These are phyloP conservation scores for Selene dorsalis DNA, from an alignment of 2,797 vertebrate species.

Conservation along the genomic window DNA sequence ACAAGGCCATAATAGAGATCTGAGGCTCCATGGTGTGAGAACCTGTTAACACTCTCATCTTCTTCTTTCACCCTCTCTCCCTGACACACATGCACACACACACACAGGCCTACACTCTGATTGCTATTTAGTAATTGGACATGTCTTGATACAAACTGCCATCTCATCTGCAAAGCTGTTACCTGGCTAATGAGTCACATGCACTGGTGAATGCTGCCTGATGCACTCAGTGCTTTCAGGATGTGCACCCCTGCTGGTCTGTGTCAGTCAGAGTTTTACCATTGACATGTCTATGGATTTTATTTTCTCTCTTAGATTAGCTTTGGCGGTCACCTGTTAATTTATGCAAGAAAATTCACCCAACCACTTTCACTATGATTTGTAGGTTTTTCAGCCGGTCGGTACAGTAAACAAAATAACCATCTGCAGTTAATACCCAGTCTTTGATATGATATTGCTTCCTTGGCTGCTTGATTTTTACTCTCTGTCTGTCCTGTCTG, in stretches of 20 bases:
- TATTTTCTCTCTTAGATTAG: conserved; percentile 15
- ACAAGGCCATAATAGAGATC: conserved; percentile 10
- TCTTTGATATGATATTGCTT: neutral
- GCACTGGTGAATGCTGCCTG: neutral
- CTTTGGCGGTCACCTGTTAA: conserved; percentile 22
- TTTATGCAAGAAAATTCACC: conserved; percentile 25
- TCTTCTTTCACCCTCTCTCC: neutral
- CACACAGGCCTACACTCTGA: conserved; percentile 3
- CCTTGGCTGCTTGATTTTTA: neutral
- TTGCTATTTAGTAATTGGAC: conserved; percentile 42
- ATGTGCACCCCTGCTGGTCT: conserved; percentile 5
- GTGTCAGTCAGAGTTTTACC: neutral
- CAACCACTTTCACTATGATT: conserved; percentile 1
- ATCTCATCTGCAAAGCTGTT: conserved; percentile 43
- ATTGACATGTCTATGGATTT: conserved; percentile 5
- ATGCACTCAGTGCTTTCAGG: conserved; percentile 7
- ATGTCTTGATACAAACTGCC: conserved; percentile 42
- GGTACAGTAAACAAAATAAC: neutral
- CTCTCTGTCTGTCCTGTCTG: conserved; percentile 21
- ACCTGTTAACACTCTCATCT: neutral
- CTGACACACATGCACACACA: neutral
- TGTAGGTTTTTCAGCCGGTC: neutral
- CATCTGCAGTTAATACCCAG: neutral
- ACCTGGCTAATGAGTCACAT: conserved; percentile 22
- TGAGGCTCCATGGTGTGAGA: conserved; percentile 25